Base-by-base conservation (phyloP, 2,888 invertebrate genomes). In the Heteropelma amictum region DNA sequence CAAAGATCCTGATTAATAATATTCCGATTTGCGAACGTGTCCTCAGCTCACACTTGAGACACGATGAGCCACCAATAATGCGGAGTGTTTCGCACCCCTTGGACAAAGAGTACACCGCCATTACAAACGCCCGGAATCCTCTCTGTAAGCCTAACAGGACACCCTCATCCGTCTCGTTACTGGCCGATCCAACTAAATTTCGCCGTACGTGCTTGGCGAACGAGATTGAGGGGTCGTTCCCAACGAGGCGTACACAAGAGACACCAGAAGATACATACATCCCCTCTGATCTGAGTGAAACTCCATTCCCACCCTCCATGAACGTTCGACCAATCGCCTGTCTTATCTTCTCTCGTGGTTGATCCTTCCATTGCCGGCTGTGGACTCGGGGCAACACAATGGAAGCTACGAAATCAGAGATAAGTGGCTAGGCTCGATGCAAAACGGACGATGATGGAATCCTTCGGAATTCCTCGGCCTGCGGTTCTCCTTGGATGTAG, bases 341-440 rank as follows among this genome's bases (percentile, higher is more conserved):
- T 68, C 67, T 17, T 17, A 33, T 17, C 28, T 8, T 21, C 33
- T 30, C 19, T 10, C 45, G 17, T 10, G 6, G 10, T 7, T 10
- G 14, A 6, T 53, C 35, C 53, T 49, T 49, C 23, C 21, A 35
- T 35, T 23, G 17, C 12, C 33, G 28, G 45, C 35, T 35, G 61
- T 67, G 47, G 45, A 17, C 53, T 69, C 58, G 65, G 60, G 30
- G 19, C 23, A 23, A 58, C 72, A 83, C 81, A 85, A 83, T 81
- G 78, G 82, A 75, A 79, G 77, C 75, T 82, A 77, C 78, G 80
- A 85, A 83, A 82, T 83, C 81, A 78, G 79, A 81, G 85, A 81
- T 81, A 83, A 83, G 82, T 85, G 81, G 79, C 70, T 76, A 51
- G 72, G 68, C 51, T 54, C 26, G 28, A 69, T 69, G 51, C 30